phyloP scores from a whole-genome alignment of 2,888 invertebrate species.

The Macaria notata region DNA sequence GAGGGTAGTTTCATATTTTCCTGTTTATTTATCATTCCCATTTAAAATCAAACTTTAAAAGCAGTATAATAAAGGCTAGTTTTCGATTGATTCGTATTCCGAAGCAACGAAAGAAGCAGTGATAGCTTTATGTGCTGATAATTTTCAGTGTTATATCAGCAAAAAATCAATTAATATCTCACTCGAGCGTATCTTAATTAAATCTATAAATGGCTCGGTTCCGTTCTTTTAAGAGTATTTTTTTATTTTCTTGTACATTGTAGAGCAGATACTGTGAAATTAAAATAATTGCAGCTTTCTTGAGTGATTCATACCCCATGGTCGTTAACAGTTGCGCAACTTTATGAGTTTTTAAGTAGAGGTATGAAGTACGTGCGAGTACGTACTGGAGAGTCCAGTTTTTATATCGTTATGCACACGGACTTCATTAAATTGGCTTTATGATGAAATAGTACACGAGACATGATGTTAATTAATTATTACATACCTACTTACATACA shows the following conservation, averaged over 20 bases:
- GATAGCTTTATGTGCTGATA: conserved; percentile 25
- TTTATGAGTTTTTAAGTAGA: conserved; percentile 18
- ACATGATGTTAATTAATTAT: too few species aligned
- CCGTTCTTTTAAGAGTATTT: conserved; percentile 4
- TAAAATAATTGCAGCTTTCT: conserved; percentile 19
- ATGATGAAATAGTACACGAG: too few species aligned
- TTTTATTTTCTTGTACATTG: conserved; percentile 3
- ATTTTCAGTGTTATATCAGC: conserved; percentile 18
- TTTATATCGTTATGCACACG: conserved; percentile 5
- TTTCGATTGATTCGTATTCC: too few species aligned
- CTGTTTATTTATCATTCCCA: too few species aligned
- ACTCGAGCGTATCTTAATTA: conserved; percentile 12
- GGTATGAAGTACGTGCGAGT: neutral
- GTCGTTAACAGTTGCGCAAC: conserved; percentile 18
- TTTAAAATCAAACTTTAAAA: too few species aligned
- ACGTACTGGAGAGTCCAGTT: neutral
- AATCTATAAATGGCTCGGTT: conserved; percentile 10
- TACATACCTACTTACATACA: too few species aligned
- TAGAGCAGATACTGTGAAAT: conserved; percentile 13
- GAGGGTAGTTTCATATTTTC: conserved; percentile 1
- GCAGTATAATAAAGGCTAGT: too few species aligned
- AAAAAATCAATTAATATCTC: conserved; percentile 8
- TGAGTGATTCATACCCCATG: conserved; percentile 16
- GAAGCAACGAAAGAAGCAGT: conserved; percentile 11
- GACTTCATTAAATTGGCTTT: conserved; percentile 7